phyloP scores from a whole-genome alignment of 2,797 vertebrate species.

The Typhlichthys eigenmanni region DNA sequence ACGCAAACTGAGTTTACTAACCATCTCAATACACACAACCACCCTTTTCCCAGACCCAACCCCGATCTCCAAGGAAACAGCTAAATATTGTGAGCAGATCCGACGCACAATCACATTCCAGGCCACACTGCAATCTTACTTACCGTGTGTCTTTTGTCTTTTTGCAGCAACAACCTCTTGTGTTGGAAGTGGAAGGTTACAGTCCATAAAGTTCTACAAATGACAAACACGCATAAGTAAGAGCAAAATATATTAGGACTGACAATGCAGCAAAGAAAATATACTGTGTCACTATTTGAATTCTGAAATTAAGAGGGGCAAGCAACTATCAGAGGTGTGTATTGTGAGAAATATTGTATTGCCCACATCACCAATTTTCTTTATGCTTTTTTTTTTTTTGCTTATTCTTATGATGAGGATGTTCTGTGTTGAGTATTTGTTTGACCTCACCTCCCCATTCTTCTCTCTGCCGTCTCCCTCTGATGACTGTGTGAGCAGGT shows the following conservation, averaged over 20 bases:
- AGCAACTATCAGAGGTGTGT: no score
- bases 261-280: background rate
- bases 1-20: conserved; percentile 6
- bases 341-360: no score
- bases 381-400: no score
- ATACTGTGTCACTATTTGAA: background rate
- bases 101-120: conserved; percentile 15
- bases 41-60: conserved; percentile 8
- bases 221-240: conserved; percentile 20
- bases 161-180: conserved; percentile 68
- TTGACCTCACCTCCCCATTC: conserved; percentile 56
- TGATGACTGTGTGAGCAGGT: conserved; percentile 70
- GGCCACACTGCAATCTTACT: conserved; percentile 25
- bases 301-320: no score
- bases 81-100: conserved; percentile 42
- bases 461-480: conserved; percentile 51
- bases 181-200: conserved; percentile 62
- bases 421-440: background rate
- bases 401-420: background rate
- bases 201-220: conserved; percentile 63
- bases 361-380: no score
- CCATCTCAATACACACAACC: conserved; percentile 20
- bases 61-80: conserved; percentile 46
- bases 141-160: conserved; percentile 71
- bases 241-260: conserved; percentile 7